These are phyloP conservation scores for Serilophus lunatus DNA, from an alignment of 2,113 vertebrate genomes.

Conservation along the genomic window DNA sequence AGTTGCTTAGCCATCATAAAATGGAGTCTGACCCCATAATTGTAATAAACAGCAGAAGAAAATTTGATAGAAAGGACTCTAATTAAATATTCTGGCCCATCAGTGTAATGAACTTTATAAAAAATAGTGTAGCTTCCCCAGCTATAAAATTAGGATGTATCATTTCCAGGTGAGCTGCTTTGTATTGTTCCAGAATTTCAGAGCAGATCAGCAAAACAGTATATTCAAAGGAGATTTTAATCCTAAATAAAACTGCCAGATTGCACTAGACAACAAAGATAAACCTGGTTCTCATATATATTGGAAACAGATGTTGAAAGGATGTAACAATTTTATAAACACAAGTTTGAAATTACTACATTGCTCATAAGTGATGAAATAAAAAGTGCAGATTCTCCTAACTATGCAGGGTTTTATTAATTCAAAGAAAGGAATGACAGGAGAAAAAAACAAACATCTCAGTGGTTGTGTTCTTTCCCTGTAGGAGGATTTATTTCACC, in stretches of 20 bases:
- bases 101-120: neutral
- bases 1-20: neutral
- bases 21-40: neutral
- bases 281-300: neutral
- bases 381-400: neutral
- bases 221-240: neutral
- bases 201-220: neutral
- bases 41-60: neutral
- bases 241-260: neutral
- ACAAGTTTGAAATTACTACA: neutral
- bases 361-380: conserved; percentile 11
- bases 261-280: neutral
- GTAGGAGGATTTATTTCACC: neutral
- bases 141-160: neutral
- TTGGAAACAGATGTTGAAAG: conserved; percentile 11
- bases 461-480: neutral
- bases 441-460: neutral
- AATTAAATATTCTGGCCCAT: neutral
- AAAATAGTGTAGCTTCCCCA: neutral
- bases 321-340: neutral
- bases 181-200: neutral
- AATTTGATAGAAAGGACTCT: neutral
- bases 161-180: neutral
- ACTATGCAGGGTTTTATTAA: neutral
- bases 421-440: neutral